These are phyloP conservation scores for Conops quadrifasciatus DNA, from an alignment of 2,888 invertebrate genomes.

Conservation along the genomic window DNA sequence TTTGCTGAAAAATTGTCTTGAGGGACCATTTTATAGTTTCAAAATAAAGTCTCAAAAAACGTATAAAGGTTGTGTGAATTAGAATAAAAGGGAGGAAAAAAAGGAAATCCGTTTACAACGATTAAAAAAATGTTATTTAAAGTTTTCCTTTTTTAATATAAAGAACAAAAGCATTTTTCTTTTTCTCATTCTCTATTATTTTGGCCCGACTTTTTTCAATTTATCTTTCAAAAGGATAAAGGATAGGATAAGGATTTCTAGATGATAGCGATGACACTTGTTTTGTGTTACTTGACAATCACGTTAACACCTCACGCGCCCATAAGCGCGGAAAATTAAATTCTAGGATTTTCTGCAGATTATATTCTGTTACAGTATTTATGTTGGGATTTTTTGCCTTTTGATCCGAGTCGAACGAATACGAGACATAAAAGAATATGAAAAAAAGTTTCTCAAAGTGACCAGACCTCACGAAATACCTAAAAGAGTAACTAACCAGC, in stretches of 20 bases:
- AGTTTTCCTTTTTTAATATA: too few species aligned
- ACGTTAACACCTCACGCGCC: conserved; percentile 50
- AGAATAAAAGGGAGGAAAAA: too few species aligned
- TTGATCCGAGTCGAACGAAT: not conserved
- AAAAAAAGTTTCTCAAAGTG: not conserved
- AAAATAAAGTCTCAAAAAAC: too few species aligned
- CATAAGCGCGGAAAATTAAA: conserved; percentile 66
- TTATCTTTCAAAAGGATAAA: not conserved
- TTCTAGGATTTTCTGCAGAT: conserved; percentile 65
- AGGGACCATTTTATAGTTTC: too few species aligned
- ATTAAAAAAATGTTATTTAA: too few species aligned
- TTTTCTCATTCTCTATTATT: not conserved
- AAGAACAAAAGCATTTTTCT: too few species aligned
- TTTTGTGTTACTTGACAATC: conserved; percentile 45
- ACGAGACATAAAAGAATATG: not conserved
- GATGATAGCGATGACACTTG: conserved; percentile 28
- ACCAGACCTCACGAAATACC: too few species aligned
- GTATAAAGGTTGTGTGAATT: too few species aligned
- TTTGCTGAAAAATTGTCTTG: not conserved
- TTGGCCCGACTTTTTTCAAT: too few species aligned
- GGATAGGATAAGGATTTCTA: too few species aligned
- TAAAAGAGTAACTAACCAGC: too few species aligned
- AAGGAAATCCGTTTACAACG: too few species aligned
- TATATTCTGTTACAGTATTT: conserved; percentile 63
- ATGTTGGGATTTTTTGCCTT: not conserved